Evolutionary conservation across 1,140 invertebrate species (phyloP).

Genomic region (Parasteatoda tepidariorum): DNA sequence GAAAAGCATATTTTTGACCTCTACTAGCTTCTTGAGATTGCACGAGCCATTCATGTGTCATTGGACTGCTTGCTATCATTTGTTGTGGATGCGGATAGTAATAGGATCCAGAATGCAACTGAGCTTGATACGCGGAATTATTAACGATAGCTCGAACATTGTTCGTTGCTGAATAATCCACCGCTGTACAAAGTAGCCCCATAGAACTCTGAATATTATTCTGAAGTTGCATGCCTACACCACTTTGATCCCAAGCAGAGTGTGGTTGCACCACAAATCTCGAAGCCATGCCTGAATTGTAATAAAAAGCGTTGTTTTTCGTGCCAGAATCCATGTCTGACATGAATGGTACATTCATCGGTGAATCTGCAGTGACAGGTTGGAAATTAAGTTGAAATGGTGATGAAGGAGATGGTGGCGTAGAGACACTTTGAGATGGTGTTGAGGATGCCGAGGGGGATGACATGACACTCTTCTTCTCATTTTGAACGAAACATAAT

Average conservation of each 20-base stretch:
- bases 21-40: slow-evolving; percentile 25
- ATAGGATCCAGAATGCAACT: slow-evolving; percentile 39
- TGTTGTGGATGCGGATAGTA: slow-evolving; percentile 36
- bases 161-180: slow-evolving; percentile 39
- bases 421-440: slow-evolving; percentile 29
- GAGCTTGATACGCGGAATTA: slow-evolving; percentile 28
- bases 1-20: slow-evolving; percentile 14
- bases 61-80: background rate
- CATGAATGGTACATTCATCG: background rate
- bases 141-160: slow-evolving; percentile 37
- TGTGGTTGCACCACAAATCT: slow-evolving; percentile 31
- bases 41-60: slow-evolving; percentile 34
- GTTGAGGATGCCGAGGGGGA: slow-evolving; percentile 39
- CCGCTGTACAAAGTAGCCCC: slow-evolving; percentile 34
- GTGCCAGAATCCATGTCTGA: background rate
- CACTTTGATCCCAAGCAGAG: slow-evolving; percentile 21
- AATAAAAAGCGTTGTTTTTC: slow-evolving; percentile 36
- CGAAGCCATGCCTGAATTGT: slow-evolving; percentile 7
- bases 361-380: background rate
- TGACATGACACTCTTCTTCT: slow-evolving; percentile 33
- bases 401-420: slow-evolving; percentile 36
- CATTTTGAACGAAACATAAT: slow-evolving; percentile 8
- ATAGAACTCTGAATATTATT: slow-evolving; percentile 39
- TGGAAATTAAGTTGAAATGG: slow-evolving; percentile 43
- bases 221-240: slow-evolving; percentile 37